phyloP scores from a whole-genome alignment of 2,113 vertebrate genomes.

The Theropithecus gelada region DNA sequence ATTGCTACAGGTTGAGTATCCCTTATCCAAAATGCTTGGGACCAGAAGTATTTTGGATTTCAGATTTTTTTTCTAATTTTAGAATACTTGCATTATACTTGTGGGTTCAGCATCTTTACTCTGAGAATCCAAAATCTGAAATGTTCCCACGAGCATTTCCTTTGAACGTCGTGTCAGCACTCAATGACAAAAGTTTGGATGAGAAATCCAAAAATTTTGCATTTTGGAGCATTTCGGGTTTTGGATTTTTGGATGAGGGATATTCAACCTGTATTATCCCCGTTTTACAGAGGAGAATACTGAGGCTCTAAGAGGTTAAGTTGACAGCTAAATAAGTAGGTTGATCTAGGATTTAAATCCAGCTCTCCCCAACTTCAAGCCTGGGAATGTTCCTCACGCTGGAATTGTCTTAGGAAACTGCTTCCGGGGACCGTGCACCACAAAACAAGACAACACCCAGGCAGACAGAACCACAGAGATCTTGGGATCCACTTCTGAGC shows the following conservation, averaged over 20 bases:
- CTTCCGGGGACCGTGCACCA: rapidly evolving
- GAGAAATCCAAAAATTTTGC: not conserved
- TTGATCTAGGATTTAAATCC: not conserved
- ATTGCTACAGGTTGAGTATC: not conserved
- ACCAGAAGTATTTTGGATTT: not conserved
- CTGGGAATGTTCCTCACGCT: not conserved
- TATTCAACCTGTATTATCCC: not conserved
- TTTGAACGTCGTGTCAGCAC: not conserved
- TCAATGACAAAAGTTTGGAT: not conserved
- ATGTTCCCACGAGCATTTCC: not conserved
- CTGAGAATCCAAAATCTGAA: not conserved
- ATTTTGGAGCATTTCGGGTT: not conserved
- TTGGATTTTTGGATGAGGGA: not conserved
- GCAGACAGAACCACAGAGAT: not conserved
- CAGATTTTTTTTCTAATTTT: not conserved
- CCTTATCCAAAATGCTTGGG: not conserved
- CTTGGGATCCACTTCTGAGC: not conserved
- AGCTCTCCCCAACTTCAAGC: not conserved
- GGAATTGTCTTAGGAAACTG: not conserved
- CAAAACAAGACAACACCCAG: rapidly evolving
- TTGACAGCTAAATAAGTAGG: not conserved
- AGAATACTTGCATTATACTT: not conserved
- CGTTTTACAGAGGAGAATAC: not conserved
- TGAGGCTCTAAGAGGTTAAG: not conserved
- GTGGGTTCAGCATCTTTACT: not conserved